Percentiles rank a stretch among this genome's conserved stretches.
phyloP scores from a whole-genome alignment of 2,888 invertebrate species.

The Tetanocera ferruginea region DNA sequence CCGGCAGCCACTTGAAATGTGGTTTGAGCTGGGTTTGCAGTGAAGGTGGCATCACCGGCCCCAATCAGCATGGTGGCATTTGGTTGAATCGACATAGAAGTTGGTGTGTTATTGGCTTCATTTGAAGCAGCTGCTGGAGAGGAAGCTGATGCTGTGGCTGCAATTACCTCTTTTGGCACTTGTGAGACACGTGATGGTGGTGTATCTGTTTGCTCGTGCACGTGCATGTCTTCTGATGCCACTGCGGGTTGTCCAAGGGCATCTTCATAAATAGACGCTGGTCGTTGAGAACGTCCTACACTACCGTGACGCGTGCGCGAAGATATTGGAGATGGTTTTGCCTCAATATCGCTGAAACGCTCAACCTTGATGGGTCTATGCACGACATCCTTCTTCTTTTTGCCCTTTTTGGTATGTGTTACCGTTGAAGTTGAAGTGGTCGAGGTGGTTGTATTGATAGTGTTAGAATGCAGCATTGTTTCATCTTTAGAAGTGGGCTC shows the following conservation, averaged over 20 bases:
- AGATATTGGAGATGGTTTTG: conserved; percentile 52
- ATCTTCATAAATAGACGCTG: conserved; percentile 70
- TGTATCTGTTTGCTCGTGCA: not conserved
- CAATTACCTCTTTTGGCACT: conserved; percentile 27
- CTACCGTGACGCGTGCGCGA: conserved; percentile 60
- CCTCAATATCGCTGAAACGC: conserved; percentile 60
- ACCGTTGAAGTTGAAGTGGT: conserved; percentile 33
- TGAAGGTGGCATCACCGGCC: conserved; percentile 55
- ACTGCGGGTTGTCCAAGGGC: conserved; percentile 59
- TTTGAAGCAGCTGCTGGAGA: conserved; percentile 42
- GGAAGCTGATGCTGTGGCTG: conserved; percentile 32
- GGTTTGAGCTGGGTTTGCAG: conserved; percentile 49
- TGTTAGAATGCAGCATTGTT: not conserved
- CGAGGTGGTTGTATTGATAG: not conserved
- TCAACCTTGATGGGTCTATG: conserved; percentile 65
- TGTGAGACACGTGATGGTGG: conserved; percentile 17
- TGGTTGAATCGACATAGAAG: conserved; percentile 42
- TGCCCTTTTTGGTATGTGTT: conserved; percentile 52
- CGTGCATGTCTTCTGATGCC: not conserved
- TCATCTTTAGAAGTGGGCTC: not conserved
- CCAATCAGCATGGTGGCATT: conserved; percentile 49
- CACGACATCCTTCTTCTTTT: conserved; percentile 55
- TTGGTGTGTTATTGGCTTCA: conserved; percentile 49
- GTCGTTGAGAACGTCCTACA: conserved; percentile 45
- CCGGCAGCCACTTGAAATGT: conserved; percentile 50